phyloP scores from a whole-genome alignment of 2,888 invertebrate genomes.

The Andrena haemorrhoa region DNA sequence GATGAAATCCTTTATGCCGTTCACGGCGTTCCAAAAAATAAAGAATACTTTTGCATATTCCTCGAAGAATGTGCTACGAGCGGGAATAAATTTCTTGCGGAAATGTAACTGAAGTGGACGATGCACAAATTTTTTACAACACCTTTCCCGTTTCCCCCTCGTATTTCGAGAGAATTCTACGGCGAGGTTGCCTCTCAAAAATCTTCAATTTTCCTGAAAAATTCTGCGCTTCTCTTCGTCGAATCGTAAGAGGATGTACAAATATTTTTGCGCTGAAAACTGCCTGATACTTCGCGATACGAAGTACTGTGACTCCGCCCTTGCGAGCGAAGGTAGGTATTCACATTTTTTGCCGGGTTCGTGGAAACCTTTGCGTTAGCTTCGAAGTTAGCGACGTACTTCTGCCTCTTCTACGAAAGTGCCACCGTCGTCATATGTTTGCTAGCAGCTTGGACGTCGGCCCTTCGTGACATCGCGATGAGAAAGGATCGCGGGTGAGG shows the following conservation, averaged over 20 bases:
- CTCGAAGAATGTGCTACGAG: no score
- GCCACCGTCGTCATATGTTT: background rate
- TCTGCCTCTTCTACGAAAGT: background rate
- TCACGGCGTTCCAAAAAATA: no score
- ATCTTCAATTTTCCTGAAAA: background rate
- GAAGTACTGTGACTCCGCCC: background rate
- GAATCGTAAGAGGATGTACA: background rate
- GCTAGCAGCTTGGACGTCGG: constrained; percentile 8
- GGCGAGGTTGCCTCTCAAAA: background rate
- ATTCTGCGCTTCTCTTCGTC: background rate
- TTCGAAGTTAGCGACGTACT: background rate
- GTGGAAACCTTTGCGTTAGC: background rate
- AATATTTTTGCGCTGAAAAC: background rate
- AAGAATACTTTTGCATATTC: no score
- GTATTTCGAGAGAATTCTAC: background rate
- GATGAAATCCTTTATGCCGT: no score
- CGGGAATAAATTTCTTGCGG: no score
- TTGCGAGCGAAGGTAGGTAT: background rate
- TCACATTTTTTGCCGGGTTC: background rate
- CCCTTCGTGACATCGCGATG: constrained; percentile 23
- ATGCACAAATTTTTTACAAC: no score
- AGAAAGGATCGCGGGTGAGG: background rate
- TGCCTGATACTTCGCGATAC: background rate
- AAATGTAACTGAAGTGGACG: no score
- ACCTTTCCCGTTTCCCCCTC: background rate